phyloP scores from a whole-genome alignment of 2,113 vertebrate species.

The Setophaga petechia region DNA sequence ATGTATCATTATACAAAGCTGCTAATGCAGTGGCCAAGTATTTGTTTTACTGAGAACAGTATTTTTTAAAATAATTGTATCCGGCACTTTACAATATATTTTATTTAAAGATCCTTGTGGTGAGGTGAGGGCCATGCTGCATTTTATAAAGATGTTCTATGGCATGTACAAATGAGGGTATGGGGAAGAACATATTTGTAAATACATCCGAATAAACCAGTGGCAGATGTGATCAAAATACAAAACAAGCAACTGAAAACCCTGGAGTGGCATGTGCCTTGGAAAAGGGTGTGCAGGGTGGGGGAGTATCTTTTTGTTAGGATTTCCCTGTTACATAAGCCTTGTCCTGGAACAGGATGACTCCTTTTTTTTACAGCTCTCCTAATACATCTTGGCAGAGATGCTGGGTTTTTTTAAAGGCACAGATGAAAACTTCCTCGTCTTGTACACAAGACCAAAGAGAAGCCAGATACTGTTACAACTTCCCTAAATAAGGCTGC shows the following conservation, averaged over 20 bases:
- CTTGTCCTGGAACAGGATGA: slow-evolving; percentile 56
- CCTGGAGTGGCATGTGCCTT: neutral
- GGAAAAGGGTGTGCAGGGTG: neutral
- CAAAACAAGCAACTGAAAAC: neutral
- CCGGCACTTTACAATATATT: slow-evolving; percentile 69
- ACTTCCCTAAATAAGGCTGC: neutral
- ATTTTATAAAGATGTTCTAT: slow-evolving; percentile 21
- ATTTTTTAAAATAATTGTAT: slow-evolving; percentile 53
- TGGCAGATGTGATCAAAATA: slow-evolving; percentile 36
- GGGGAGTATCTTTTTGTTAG: slow-evolving; percentile 25
- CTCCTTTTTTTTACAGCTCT: slow-evolving; percentile 60
- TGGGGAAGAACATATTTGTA: slow-evolving; percentile 11
- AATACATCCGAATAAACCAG: slow-evolving; percentile 35
- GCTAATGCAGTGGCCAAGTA: neutral
- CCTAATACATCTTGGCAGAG: slow-evolving; percentile 57
- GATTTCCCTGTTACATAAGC: slow-evolving; percentile 61
- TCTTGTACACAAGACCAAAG: neutral
- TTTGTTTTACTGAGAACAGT: slow-evolving; percentile 54
- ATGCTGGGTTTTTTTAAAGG: slow-evolving; percentile 14
- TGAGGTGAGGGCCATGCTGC: neutral
- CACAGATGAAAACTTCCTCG: slow-evolving; percentile 28
- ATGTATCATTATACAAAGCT: neutral
- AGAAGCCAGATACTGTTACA: neutral
- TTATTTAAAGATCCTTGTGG: slow-evolving; percentile 54
- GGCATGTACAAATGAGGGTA: neutral